A percentile compares a stretch with the other conserved stretches of the same genome.
Evolutionary conservation across 2,888 invertebrate species (phyloP).

Genomic region (Bhutanitis thaidina): DNA sequence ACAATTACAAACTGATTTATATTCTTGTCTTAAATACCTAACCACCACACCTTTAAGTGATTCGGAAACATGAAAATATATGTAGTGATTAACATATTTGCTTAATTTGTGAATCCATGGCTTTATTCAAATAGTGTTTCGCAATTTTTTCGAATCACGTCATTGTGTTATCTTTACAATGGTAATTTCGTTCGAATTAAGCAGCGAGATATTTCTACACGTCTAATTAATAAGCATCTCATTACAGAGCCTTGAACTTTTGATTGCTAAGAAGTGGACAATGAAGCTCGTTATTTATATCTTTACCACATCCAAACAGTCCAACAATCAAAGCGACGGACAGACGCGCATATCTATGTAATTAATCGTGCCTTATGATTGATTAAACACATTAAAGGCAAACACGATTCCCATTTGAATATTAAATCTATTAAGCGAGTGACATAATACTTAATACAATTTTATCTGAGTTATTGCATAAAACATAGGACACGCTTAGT

Average conservation of each 20-base stretch:
- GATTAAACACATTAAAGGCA: constrained; percentile 75
- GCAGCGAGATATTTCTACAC: constrained; percentile 55
- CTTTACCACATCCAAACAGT: constrained; percentile 49
- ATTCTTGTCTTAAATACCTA: constrained; percentile 10
- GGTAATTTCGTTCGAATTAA: constrained; percentile 52
- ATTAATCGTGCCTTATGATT: constrained; percentile 78
- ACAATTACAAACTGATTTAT: constrained; percentile 17
- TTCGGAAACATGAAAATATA: constrained; percentile 23
- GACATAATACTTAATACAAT: constrained; percentile 75
- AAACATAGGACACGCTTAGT: constrained; percentile 58
- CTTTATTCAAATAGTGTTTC: constrained; percentile 1
- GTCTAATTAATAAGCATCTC: constrained; percentile 75
- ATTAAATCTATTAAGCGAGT: constrained; percentile 70
- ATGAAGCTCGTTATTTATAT: constrained; percentile 66
- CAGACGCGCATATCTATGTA: constrained; percentile 62
- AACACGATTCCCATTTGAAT: constrained; percentile 76
- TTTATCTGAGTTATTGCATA: constrained; percentile 72
- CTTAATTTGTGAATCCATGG: constrained; percentile 27
- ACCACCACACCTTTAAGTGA: constrained; percentile 25
- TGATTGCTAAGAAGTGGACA: constrained; percentile 66
- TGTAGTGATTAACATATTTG: constrained; percentile 27
- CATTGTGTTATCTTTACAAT: constrained; percentile 54
- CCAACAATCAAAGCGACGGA: constrained; percentile 55
- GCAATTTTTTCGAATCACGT: constrained; percentile 42
- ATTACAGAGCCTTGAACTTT: constrained; percentile 72